phyloP scores from a whole-genome alignment of 2,113 vertebrate genomes.

The Serilophus lunatus region DNA sequence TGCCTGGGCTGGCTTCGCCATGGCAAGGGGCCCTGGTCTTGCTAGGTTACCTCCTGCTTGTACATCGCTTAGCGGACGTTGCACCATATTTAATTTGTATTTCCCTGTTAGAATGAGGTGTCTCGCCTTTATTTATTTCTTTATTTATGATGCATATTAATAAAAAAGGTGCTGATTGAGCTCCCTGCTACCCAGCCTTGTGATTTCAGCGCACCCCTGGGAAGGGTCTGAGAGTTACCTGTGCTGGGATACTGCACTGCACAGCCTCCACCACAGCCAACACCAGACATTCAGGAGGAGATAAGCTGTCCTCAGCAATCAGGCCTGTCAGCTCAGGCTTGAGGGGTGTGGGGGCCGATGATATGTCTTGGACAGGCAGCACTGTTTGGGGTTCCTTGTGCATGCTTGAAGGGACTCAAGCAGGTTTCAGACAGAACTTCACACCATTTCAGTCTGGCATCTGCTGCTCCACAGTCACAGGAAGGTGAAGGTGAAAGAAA shows the following conservation, averaged over 20 bases:
- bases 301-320: not conserved
- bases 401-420: not conserved
- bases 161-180: conserved; percentile 81
- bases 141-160: conserved; percentile 88
- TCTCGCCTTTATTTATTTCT: conserved; percentile 81
- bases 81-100: conserved; percentile 63
- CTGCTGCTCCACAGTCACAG: conserved; percentile 5
- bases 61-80: conserved; percentile 46
- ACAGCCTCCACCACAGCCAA: not conserved
- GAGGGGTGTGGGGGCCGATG: not conserved
- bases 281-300: not conserved
- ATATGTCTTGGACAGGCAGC: fast-evolving
- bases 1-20: conserved; percentile 37
- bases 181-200: not conserved
- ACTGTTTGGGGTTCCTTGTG: not conserved
- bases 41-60: conserved; percentile 57
- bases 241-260: not conserved
- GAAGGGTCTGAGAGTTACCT: not conserved
- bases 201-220: not conserved
- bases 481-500: not conserved
- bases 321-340: not conserved
- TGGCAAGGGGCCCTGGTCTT: conserved; percentile 14
- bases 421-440: not conserved
- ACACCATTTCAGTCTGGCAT: not conserved
- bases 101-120: conserved; percentile 53